These are phyloP conservation scores for Urosaurus nigricauda DNA, from an alignment of 2,797 vertebrate species.

Conservation along the genomic window DNA sequence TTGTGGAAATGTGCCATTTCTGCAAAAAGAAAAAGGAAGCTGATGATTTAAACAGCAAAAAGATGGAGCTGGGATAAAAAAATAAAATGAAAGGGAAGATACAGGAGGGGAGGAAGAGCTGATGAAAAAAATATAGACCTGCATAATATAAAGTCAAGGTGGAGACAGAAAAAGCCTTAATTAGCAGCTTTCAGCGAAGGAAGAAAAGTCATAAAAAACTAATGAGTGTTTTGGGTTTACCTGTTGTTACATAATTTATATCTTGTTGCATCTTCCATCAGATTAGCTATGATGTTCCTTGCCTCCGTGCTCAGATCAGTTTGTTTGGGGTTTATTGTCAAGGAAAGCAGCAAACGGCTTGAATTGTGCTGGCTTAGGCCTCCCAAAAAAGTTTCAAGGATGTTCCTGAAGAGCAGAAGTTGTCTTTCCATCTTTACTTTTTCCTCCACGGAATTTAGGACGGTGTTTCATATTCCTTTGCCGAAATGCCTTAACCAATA, in stretches of 20 bases:
- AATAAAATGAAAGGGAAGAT: conserved; percentile 66
- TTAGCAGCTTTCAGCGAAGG: conserved; percentile 78
- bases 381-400: conserved; percentile 41
- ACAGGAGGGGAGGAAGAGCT: conserved; percentile 11
- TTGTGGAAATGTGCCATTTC: neutral
- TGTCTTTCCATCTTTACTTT: neutral
- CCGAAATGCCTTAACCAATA: too few species aligned
- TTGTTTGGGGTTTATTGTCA: conserved; percentile 42
- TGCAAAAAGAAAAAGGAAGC: neutral
- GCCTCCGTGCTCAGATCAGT: conserved; percentile 41
- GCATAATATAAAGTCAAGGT: too few species aligned
- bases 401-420: conserved; percentile 26
- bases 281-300: conserved; percentile 56
- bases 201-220: conserved; percentile 76
- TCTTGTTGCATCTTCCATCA: conserved; percentile 80
- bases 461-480: neutral
- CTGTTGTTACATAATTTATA: conserved; percentile 79
- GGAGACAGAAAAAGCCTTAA: conserved; percentile 65
- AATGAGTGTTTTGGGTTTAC: conserved; percentile 79
- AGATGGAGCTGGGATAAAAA: conserved; percentile 54
- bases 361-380: conserved; percentile 34
- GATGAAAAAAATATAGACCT: neutral
- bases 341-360: conserved; percentile 51
- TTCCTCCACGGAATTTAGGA: neutral
- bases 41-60: neutral